phyloP scores from a whole-genome alignment of 2,888 invertebrate species.

The Xylophagus ater region DNA sequence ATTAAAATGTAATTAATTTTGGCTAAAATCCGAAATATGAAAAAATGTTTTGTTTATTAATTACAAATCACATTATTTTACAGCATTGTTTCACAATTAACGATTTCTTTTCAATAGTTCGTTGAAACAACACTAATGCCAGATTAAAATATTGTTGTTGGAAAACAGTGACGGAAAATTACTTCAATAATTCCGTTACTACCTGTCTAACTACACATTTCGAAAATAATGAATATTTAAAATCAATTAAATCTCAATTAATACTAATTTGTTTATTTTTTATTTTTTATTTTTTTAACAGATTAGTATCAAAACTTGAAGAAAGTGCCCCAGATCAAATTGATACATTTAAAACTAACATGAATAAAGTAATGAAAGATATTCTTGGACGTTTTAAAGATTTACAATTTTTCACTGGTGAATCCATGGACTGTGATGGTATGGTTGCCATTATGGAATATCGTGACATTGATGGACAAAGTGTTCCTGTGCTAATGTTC shows the following conservation, averaged over 20 bases:
- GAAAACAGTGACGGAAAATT: slow-evolving; percentile 9
- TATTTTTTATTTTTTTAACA: slow-evolving; percentile 33
- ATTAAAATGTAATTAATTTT: no score
- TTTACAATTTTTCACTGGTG: slow-evolving; percentile 83
- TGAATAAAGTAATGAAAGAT: slow-evolving; percentile 89
- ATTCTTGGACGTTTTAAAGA: slow-evolving; percentile 84
- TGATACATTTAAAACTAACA: slow-evolving; percentile 78
- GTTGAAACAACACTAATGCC: slow-evolving; percentile 3
- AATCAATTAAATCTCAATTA: background rate
- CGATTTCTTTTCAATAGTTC: background rate
- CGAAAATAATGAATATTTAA: background rate
- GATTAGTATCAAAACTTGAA: slow-evolving; percentile 70
- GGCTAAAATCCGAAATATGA: no score
- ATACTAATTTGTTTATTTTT: background rate
- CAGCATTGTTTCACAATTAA: no score
- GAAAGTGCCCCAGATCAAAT: slow-evolving; percentile 74
- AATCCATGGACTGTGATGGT: slow-evolving; percentile 88
- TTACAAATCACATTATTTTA: no score
- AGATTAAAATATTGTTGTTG: slow-evolving; percentile 4
- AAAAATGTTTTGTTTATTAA: no score
- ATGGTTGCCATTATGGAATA: slow-evolving; percentile 92
- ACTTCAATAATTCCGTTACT: slow-evolving; percentile 6
- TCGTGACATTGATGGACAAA: slow-evolving; percentile 73
- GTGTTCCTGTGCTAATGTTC: slow-evolving; percentile 84
- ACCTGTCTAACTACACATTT: slow-evolving; percentile 11